Base-by-base conservation (phyloP, 2,113 vertebrate genomes). In the Grammomys dolichurus region DNA sequence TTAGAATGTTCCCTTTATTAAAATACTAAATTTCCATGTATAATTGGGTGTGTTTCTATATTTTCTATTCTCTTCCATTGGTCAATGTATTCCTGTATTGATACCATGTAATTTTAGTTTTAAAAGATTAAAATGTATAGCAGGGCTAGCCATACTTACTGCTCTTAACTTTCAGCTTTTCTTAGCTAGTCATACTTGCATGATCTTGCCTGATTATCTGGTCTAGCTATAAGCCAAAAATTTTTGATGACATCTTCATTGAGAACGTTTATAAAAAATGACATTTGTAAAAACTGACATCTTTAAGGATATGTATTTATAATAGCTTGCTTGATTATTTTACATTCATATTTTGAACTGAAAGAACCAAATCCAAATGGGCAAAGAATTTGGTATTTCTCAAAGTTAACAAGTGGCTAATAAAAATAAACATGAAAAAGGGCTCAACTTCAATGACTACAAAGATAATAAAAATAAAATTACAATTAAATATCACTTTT, bases 11-110 rank as follows among this genome's bases (percentile, higher is more conserved):
- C 20, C 85, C 51, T 89, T 80, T 75, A 80, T 58, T 86, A 94
- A 2, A 70, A 91, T 13, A 75, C 67, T 94, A 94, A 92, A 89
- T 81, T 87, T 33, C 48, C 28, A 92, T 28, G 70, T 67, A 43
- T 58, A 78, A 36, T 19, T 80, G 46, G 20, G 36, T 60, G 46
- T 85, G 72, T 56, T 85, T 84, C 54, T 46, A 2, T 33, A 87
- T 89, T 92, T 91, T 75, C 48, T 81, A 87, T 54, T 91, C n/a
- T 82, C 33, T 94, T 80, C 78, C 94, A 28, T 9, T 75, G 26
- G 28, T 72, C 54, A 87, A 63, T 93, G 22, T 26, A 84, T 60
- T 92, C 63, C 20, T 89, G 9, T 43, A 67, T 58, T 81, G 76
- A 63, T 12, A 26, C 56, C 12, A 40, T 82, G 36, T 82, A n/a